Conservation (phyloP, 2,113 vertebrate genomes). For the Grammomys dolichurus region DNA sequence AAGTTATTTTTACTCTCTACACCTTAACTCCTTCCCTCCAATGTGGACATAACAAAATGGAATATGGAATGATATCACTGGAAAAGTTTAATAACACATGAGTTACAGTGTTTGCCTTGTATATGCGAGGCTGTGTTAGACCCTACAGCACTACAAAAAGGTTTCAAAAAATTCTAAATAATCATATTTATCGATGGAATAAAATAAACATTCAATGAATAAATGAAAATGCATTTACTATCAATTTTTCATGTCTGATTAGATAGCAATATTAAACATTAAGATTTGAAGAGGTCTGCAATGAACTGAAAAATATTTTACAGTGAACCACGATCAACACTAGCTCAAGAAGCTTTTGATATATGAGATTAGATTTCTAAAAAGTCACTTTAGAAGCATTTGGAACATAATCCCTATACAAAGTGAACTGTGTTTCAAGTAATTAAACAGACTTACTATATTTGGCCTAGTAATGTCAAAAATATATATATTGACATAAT, state of each 20-base stretch:
- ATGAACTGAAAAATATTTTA: background rate
- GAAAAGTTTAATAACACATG: constrained; percentile 9
- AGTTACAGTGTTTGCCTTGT: background rate
- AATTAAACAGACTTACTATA: background rate
- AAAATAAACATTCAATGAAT: background rate
- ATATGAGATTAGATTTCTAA: background rate
- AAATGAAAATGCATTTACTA: constrained; percentile 4
- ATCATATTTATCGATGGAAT: background rate
- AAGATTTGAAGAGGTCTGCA: background rate
- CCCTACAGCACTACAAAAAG: background rate
- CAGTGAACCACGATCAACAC: background rate
- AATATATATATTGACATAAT: no score
- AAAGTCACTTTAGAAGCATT: background rate
- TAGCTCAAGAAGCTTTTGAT: background rate
- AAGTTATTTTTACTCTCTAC: background rate
- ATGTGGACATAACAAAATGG: background rate
- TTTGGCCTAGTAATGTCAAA: background rate
- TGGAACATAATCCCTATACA: background rate
- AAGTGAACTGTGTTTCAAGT: background rate
- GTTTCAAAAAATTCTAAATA: background rate
- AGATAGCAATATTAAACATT: background rate
- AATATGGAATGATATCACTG: background rate
- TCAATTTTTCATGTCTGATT: background rate
- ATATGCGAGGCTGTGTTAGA: background rate
- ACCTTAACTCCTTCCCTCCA: background rate